Percentiles rank a stretch among this genome's conserved stretches.
Conservation (phyloP, 2,797 vertebrate genomes). For the Mus caroli region DNA sequence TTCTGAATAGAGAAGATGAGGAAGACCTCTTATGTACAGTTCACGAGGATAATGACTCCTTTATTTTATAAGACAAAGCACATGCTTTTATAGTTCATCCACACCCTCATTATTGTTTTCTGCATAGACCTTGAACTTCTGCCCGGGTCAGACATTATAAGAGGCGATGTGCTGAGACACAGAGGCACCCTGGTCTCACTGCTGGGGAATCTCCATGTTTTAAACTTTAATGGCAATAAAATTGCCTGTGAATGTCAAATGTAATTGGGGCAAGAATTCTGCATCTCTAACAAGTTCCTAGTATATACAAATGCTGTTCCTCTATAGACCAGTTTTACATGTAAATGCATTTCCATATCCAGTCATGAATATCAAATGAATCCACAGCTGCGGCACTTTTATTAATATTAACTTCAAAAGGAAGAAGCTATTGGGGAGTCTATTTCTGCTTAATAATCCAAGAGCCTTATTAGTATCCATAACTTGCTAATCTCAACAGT, state of each 20-base stretch:
- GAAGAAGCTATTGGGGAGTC: background rate
- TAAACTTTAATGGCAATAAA: background rate
- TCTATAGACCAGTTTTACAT: background rate
- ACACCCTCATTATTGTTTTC: background rate
- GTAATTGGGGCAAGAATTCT: background rate
- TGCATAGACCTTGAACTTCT: background rate
- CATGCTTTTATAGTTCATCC: background rate
- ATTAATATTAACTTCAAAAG: background rate
- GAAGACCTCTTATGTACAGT: background rate
- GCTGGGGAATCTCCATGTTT: background rate
- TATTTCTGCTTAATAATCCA: slow-evolving; percentile 36
- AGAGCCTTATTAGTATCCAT: background rate
- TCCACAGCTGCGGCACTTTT: background rate
- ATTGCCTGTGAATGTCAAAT: background rate
- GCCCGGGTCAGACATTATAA: background rate
- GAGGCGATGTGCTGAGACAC: background rate
- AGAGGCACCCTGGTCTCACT: background rate
- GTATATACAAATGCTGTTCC: background rate
- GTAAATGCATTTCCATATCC: background rate
- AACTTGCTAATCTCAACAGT: background rate
- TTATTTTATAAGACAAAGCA: background rate
- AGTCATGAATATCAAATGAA: background rate
- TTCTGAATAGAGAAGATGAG: background rate
- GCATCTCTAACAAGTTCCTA: background rate
- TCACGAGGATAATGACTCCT: background rate